Conservation (phyloP, 2,888 invertebrate species). For the Coenonympha glycerion region DNA sequence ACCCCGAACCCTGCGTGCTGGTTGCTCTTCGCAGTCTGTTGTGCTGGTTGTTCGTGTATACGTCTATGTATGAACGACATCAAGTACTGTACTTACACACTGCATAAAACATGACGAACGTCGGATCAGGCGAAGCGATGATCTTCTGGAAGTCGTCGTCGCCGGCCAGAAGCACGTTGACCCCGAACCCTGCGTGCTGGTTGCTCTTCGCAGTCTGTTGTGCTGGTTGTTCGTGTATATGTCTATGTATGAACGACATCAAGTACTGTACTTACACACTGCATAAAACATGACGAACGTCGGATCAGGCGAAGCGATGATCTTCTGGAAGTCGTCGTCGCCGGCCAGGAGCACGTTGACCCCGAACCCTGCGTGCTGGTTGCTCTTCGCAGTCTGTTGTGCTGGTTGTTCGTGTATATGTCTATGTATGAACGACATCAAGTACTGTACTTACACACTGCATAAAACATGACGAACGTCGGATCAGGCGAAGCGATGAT, state of each 20-base stretch:
- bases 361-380: constrained; percentile 60
- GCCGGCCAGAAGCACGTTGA: constrained; percentile 67
- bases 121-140: constrained; percentile 75
- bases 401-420: constrained; percentile 40
- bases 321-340: constrained; percentile 77
- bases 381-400: constrained; percentile 35
- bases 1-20: constrained; percentile 62
- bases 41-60: constrained; percentile 35
- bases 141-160: constrained; percentile 78
- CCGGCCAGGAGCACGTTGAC: constrained; percentile 67
- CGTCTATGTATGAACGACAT: constrained; percentile 76
- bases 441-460: constrained; percentile 82
- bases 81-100: constrained; percentile 82
- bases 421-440: constrained; percentile 78
- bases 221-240: constrained; percentile 38
- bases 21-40: constrained; percentile 36
- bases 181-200: constrained; percentile 60
- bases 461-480: constrained; percentile 85
- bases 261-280: constrained; percentile 82
- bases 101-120: constrained; percentile 86
- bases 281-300: constrained; percentile 87
- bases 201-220: constrained; percentile 36
- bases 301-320: constrained; percentile 75
- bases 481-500: constrained; percentile 76
- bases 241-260: constrained; percentile 76